These are phyloP conservation scores for Tachypleus tridentatus DNA, from an alignment of 1,140 invertebrate genomes.

Conservation along the genomic window DNA sequence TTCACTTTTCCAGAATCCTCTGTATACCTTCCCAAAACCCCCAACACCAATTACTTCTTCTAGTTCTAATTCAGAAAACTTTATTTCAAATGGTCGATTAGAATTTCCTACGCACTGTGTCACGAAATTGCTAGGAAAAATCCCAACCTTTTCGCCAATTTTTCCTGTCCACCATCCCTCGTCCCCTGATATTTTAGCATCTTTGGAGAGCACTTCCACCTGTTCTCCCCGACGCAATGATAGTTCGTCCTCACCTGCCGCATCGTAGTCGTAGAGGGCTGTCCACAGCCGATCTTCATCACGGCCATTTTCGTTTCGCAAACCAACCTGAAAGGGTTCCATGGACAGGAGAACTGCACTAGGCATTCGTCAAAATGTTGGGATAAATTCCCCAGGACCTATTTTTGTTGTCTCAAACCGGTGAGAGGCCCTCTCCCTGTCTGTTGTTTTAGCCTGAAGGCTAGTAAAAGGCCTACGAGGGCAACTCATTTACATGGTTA, in stretches of 20 bases:
- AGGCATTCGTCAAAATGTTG: background rate
- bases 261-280: constrained; percentile 82
- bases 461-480: too few species aligned
- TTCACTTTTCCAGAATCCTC: constrained; percentile 59
- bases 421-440: too few species aligned
- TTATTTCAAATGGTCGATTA: constrained; percentile 40
- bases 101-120: constrained; percentile 39
- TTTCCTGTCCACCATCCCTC: constrained; percentile 97
- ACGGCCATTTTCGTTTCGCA: background rate
- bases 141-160: constrained; percentile 55
- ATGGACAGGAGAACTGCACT: background rate
- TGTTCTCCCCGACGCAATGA: constrained; percentile 69
- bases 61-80: constrained; percentile 70
- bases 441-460: too few species aligned
- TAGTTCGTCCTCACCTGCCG: constrained; percentile 84
- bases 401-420: too few species aligned
- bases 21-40: constrained; percentile 88
- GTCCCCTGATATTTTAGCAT: constrained; percentile 88
- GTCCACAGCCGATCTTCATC: constrained; percentile 44
- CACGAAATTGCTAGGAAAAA: constrained; percentile 86
- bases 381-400: too few species aligned
- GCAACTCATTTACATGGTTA: too few species aligned
- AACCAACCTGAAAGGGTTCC: background rate
- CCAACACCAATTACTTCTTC: constrained; percentile 92
- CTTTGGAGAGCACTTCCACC: constrained; percentile 84